Percentiles rank a stretch among this genome's conserved stretches.
phyloP scores from a whole-genome alignment of 2,888 invertebrate species.

The Apotomis turbidana region DNA sequence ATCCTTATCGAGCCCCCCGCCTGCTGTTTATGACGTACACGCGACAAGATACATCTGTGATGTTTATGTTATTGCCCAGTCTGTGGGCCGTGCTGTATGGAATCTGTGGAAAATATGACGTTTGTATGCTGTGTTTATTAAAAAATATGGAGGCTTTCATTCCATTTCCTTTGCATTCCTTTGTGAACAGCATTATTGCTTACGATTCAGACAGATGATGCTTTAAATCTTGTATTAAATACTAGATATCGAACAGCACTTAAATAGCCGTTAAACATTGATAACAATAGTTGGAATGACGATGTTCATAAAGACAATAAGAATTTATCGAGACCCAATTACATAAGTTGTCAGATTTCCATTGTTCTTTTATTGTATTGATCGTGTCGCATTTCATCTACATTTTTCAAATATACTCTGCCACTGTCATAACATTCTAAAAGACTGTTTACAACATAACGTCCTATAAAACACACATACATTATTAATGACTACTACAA shows the following conservation, averaged over 20 bases:
- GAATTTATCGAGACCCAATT: too few species aligned
- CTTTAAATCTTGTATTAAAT: too few species aligned
- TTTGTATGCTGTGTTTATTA: conserved; percentile 5
- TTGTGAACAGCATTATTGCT: background rate
- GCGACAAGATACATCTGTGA: conserved; percentile 58
- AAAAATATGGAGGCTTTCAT: background rate
- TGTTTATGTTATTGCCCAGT: conserved; percentile 65
- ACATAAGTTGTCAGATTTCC: too few species aligned
- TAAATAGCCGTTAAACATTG: too few species aligned
- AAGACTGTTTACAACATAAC: conserved; percentile 14
- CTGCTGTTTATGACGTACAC: conserved; percentile 58
- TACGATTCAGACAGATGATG: background rate
- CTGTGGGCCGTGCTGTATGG: conserved; percentile 52
- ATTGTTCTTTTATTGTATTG: too few species aligned
- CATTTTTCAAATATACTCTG: conserved; percentile 16
- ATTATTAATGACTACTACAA: conserved; percentile 30
- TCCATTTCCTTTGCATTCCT: background rate
- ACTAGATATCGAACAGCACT: too few species aligned
- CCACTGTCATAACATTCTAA: conserved; percentile 1
- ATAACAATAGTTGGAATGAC: background rate
- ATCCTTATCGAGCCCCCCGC: conserved; percentile 56
- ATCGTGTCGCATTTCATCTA: conserved; percentile 1
- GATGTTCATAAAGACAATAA: background rate
- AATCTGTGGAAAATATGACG: conserved; percentile 32
- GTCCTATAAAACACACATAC: conserved; percentile 31